Percentiles rank a stretch among this genome's conserved stretches.
Conservation (phyloP, 2,888 invertebrate genomes). For the Halocaridina rubra region DNA sequence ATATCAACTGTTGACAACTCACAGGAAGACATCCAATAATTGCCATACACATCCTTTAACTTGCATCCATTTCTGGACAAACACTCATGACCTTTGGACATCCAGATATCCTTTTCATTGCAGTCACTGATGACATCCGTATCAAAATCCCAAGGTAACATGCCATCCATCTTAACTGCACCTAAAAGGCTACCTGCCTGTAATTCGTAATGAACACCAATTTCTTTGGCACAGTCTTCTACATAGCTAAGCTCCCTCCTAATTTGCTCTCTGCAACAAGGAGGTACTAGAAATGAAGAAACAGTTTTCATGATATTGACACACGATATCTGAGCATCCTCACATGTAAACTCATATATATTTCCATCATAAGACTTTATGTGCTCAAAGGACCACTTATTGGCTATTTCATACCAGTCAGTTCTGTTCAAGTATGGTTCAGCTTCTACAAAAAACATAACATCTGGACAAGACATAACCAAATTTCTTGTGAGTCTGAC, state of each 20-base stretch:
- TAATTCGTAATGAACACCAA: constrained; percentile 15
- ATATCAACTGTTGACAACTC: constrained; percentile 17
- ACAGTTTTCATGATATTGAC: constrained; percentile 2
- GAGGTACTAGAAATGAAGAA: constrained; percentile 35
- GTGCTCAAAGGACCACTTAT: constrained; percentile 10
- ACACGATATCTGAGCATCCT: constrained; percentile 22
- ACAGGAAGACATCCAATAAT: constrained; percentile 25
- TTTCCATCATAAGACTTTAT: constrained; percentile 2
- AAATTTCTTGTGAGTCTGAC: constrained; percentile 63
- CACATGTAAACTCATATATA: constrained; percentile 13
- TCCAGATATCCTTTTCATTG: constrained; percentile 19
- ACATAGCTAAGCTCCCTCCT: background rate
- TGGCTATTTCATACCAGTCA: constrained; percentile 37
- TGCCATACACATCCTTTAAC: background rate
- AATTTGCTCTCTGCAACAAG: constrained; percentile 16
- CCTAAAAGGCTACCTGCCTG: constrained; percentile 26
- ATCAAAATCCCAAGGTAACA: constrained; percentile 48
- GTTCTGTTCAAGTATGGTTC: background rate
- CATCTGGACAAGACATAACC: constrained; percentile 66
- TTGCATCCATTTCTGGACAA: constrained; percentile 6
- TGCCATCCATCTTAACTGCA: constrained; percentile 21
- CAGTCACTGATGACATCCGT: constrained; percentile 14
- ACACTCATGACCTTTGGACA: constrained; percentile 1
- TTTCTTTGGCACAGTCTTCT: constrained; percentile 28
- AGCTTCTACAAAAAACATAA: constrained; percentile 66